Percentiles rank a stretch among this genome's conserved stretches.
Conservation (phyloP, 2,113 vertebrate genomes). For the Raja brachyura region DNA sequence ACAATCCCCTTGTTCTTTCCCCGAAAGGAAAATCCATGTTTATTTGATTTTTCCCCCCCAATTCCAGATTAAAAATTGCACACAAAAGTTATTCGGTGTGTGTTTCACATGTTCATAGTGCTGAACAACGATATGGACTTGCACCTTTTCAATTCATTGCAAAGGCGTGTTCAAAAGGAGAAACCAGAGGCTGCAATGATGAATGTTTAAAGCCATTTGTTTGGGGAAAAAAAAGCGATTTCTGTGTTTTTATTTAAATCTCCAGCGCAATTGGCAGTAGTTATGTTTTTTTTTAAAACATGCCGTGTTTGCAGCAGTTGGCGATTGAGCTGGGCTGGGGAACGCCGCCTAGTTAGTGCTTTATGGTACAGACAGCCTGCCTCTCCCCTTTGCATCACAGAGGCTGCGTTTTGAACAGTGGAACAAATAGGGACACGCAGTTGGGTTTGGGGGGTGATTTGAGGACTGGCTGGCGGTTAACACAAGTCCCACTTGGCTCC, state of each 20-base stretch:
- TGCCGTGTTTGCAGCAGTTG: not conserved
- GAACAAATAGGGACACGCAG: not conserved
- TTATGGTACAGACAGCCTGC: not conserved
- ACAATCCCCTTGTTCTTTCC: not conserved
- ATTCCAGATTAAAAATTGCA: not conserved
- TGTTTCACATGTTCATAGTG: not conserved
- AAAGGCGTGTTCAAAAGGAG: not conserved
- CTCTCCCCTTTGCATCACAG: not conserved
- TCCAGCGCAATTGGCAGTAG: not conserved
- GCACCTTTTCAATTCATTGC: too few species aligned
- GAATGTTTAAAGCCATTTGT: not conserved
- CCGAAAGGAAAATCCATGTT: too few species aligned
- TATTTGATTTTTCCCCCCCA: not conserved
- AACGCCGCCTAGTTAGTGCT: slow-evolving; percentile 1
- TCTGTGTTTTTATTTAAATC: not conserved
- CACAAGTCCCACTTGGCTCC: not conserved
- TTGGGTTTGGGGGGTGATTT: not conserved
- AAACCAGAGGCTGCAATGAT: not conserved
- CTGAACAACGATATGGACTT: not conserved
- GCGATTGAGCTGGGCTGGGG: not conserved
- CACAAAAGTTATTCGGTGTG: not conserved
- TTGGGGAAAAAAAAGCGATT: too few species aligned
- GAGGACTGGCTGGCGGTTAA: not conserved
- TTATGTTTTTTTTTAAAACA: not conserved
- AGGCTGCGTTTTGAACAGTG: not conserved